These are phyloP conservation scores for Adelognathus sp. DNA, from an alignment of 2,888 invertebrate species.

Conservation along the genomic window DNA sequence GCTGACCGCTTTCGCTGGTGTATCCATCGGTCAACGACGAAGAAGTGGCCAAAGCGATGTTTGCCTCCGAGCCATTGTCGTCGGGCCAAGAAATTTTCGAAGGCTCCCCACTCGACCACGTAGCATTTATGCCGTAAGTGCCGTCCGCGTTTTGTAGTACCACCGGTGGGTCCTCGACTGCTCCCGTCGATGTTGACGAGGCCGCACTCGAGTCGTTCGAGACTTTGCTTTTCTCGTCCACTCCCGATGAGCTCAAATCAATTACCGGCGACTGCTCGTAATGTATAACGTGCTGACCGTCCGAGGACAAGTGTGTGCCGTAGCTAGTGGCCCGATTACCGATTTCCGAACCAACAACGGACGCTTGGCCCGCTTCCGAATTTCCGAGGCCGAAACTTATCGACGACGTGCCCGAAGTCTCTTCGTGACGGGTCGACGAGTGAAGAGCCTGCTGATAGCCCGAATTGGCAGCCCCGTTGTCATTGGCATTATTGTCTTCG, in stretches of 20 bases:
- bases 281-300: conserved; percentile 80
- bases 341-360: conserved; percentile 19
- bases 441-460: conserved; percentile 33
- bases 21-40: background rate
- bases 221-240: conserved; percentile 33
- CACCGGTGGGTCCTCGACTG: conserved; percentile 49
- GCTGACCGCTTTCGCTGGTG: conserved; percentile 21
- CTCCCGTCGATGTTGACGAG: conserved; percentile 41
- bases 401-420: conserved; percentile 10
- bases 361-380: conserved; percentile 7
- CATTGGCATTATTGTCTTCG: conserved; percentile 20
- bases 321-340: conserved; percentile 34
- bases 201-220: conserved; percentile 56
- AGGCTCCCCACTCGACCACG: conserved; percentile 39
- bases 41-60: conserved; percentile 9
- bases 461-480: conserved; percentile 36
- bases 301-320: conserved; percentile 52
- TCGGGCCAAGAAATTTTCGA: conserved; percentile 34
- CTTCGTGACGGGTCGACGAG: conserved; percentile 35
- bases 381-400: background rate
- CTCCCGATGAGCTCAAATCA: conserved; percentile 81
- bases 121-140: conserved; percentile 58
- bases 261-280: conserved; percentile 87
- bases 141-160: conserved; percentile 61
- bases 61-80: conserved; percentile 2